These are phyloP conservation scores for Panonychus citri DNA, from an alignment of 1,140 invertebrate genomes.

Conservation along the genomic window DNA sequence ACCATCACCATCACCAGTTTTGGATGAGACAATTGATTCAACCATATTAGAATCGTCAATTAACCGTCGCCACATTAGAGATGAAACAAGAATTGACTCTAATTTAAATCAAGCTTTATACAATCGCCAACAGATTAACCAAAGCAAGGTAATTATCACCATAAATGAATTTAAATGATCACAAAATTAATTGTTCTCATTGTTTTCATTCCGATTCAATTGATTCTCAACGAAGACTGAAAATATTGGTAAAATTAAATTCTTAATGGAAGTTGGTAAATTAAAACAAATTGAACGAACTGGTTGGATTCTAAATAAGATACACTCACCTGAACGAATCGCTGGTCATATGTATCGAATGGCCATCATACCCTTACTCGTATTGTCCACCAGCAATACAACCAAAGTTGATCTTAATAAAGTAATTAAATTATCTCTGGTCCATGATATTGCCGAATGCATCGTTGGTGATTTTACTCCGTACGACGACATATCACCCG, in stretches of 20 bases:
- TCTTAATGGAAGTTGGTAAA: constrained; percentile 5
- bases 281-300: constrained; percentile 47
- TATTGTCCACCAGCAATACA: constrained; percentile 29
- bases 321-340: constrained; percentile 58
- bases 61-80: not conserved
- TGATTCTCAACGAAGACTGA: not conserved
- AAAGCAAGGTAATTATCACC: too few species aligned
- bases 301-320: constrained; percentile 61
- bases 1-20: too few species aligned
- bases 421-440: constrained; percentile 45
- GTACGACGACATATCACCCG: constrained; percentile 52
- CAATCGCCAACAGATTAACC: too few species aligned
- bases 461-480: constrained; percentile 95
- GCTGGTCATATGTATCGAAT: constrained; percentile 94
- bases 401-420: constrained; percentile 5
- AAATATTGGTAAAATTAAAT: constrained; percentile 1
- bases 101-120: too few species aligned
- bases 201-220: not conserved
- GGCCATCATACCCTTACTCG: constrained; percentile 67
- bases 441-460: constrained; percentile 88
- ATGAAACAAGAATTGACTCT: too few species aligned
- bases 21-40: too few species aligned
- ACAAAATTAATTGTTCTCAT: too few species aligned
- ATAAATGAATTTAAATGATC: not conserved
- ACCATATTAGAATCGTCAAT: too few species aligned